These are phyloP conservation scores for Osmoderma eremita DNA, from an alignment of 2,888 invertebrate species.

Conservation along the genomic window DNA sequence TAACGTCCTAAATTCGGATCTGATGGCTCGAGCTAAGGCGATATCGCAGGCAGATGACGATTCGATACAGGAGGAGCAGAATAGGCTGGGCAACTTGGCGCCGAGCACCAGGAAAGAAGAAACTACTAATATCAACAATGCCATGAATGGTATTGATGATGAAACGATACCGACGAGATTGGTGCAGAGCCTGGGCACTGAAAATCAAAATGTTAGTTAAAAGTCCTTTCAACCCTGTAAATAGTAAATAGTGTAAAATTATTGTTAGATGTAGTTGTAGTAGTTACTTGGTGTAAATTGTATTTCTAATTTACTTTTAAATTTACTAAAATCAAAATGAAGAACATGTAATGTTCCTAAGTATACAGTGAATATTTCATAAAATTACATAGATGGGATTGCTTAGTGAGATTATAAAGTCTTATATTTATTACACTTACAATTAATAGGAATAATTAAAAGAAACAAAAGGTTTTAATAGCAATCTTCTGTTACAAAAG, in stretches of 20 bases:
- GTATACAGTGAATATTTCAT: slow-evolving; percentile 13
- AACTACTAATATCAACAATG: slow-evolving; percentile 1
- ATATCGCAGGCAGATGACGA: slow-evolving; percentile 56
- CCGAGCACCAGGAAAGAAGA: slow-evolving; percentile 41
- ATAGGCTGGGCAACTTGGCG: slow-evolving; percentile 65
- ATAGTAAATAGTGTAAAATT: slow-evolving; percentile 27
- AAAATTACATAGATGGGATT: too few species aligned
- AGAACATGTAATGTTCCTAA: slow-evolving; percentile 8
- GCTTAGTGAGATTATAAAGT: too few species aligned
- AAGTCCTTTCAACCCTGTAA: slow-evolving; percentile 18
- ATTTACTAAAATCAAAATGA: not conserved
- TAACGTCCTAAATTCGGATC: slow-evolving; percentile 66
- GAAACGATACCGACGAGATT: slow-evolving; percentile 8
- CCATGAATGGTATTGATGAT: slow-evolving; percentile 2
- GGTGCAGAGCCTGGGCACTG: slow-evolving; percentile 7
- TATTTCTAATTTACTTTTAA: slow-evolving; percentile 6
- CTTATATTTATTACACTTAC: too few species aligned
- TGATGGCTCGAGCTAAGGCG: slow-evolving; percentile 42
- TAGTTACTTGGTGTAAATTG: slow-evolving; percentile 6
- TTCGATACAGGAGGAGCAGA: slow-evolving; percentile 64
- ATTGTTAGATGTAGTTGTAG: slow-evolving; percentile 18
- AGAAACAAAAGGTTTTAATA: too few species aligned
- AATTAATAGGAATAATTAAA: too few species aligned
- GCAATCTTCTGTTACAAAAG: too few species aligned
- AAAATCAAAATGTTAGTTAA: slow-evolving; percentile 30